These are phyloP conservation scores for Halichoeres trimaculatus DNA, from an alignment of 2,113 vertebrate species.

Conservation along the genomic window DNA sequence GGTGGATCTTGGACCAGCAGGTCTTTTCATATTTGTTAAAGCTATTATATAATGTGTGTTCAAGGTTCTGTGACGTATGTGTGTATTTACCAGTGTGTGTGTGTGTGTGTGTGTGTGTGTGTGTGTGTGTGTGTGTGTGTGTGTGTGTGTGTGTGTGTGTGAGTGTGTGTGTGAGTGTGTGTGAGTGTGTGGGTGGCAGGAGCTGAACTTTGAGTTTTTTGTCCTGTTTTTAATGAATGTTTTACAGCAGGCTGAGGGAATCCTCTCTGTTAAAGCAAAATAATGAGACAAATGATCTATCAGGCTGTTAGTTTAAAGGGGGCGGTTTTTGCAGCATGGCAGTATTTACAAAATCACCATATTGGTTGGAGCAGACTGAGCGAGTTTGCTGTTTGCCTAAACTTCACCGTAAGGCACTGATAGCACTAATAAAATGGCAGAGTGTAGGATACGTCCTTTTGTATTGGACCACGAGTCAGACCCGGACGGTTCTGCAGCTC, in stretches of 20 bases:
- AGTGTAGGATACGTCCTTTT: too few relatives aligned
- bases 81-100: background rate
- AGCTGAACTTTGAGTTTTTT: conserved; percentile 11
- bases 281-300: background rate
- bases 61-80: conserved; percentile 9
- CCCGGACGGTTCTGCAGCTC: too few relatives aligned
- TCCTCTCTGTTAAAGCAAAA: conserved; percentile 10
- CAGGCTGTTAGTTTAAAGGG: background rate
- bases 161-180: background rate
- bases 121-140: background rate
- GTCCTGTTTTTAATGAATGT: conserved; percentile 11
- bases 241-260: conserved; percentile 12
- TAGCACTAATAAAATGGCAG: too few relatives aligned
- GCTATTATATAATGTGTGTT: conserved; percentile 31
- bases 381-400: too few relatives aligned
- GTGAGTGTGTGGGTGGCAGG: background rate
- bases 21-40: conserved; percentile 1
- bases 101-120: background rate
- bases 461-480: too few relatives aligned
- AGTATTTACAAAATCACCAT: too few relatives aligned
- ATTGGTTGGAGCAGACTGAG: too few relatives aligned
- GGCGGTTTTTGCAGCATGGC: too few relatives aligned
- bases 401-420: too few relatives aligned
- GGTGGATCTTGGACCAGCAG: conserved; percentile 6
- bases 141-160: background rate